Percentiles rank a stretch among this genome's conserved stretches.
Evolutionary conservation across 2,888 invertebrate genomes (phyloP).

Genomic region (Gastrophysa polygoni): DNA sequence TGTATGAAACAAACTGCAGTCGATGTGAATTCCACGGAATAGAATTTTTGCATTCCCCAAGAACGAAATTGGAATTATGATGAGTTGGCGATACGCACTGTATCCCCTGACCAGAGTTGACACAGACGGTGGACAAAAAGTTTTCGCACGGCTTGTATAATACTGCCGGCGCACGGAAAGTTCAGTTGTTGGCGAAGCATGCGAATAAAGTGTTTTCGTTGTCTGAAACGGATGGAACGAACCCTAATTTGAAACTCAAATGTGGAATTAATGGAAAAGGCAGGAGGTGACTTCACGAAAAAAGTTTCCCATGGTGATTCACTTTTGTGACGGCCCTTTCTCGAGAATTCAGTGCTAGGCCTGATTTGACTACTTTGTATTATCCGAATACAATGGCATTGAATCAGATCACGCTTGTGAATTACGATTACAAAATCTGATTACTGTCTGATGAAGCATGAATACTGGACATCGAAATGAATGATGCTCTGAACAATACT

Average conservation of each 20-base stretch:
- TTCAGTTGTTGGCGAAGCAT: neutral
- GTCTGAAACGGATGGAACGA: constrained; percentile 14
- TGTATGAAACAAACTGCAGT: too few species aligned
- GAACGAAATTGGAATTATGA: too few species aligned
- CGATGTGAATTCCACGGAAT: too few species aligned
- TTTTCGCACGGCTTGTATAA: neutral
- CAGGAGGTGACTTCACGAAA: constrained; percentile 25
- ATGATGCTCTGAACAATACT: too few species aligned
- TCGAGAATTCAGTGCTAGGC: neutral
- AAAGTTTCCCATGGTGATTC: constrained; percentile 15
- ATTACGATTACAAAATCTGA: too few species aligned
- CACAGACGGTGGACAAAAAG: neutral
- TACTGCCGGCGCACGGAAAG: neutral
- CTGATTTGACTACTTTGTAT: neutral
- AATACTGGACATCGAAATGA: too few species aligned
- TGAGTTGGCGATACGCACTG: neutral
- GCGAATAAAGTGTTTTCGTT: constrained; percentile 22
- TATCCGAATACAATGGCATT: neutral
- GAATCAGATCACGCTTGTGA: too few species aligned
- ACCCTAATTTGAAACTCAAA: constrained; percentile 31
- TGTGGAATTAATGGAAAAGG: constrained; percentile 26
- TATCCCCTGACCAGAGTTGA: neutral
- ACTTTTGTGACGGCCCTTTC: neutral
- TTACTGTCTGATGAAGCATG: too few species aligned
- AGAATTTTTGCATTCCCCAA: too few species aligned